Evolutionary conservation across 2,113 vertebrate genomes (phyloP), one percentile per base, ranked within the genome.

Genomic region (Nycticryphes semicollaris): DNA sequence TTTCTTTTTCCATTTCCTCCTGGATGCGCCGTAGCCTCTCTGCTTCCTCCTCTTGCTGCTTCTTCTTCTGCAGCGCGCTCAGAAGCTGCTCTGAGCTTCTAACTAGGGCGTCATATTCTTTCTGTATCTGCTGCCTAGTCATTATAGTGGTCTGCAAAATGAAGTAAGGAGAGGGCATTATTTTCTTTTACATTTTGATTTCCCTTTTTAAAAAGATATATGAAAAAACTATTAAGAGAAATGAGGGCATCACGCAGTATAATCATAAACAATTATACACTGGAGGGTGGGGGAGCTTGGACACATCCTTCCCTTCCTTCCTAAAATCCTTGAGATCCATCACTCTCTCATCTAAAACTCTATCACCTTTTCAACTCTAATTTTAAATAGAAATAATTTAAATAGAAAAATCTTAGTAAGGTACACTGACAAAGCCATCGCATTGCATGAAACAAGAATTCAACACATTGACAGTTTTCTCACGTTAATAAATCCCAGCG

Each of bases 1-100:
- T 98, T 96, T 99, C 99, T 56, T 95, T 98, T 85, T 99, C 99
- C 99, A 99, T 99, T 95, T 99, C 99, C 90, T 99, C 99, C 95
- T 99, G 99, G 97, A 99, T 99, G 39, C 96, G 98, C 4, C 96
- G 97, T 67, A 99, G 98, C 22, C 99, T 97, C 97, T 99, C 99
- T 2, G 98, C 98, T 97, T 99, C 99, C 77, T 99, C 99, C 88
- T 99, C 98, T 95, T 99, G 98, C 95, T 99, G 99, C 53, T 99
- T 99, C 95, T 98, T 99, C 93, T 99, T 99, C 98, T 99, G 99
- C 96, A 99, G 95, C 7, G 98, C 97, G 22, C 95, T 97, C 66
- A 99, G 98, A 83, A 99, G 99, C 45, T 98, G 96, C 97, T 99
- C 99, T 7, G 99, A 99, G 85, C 99, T 99, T 51, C 82, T 98